A percentile compares a stretch with the other conserved stretches of the same genome.
Evolutionary conservation across 2,888 invertebrate genomes (phyloP).

Genomic region (Serrognathus titanus): DNA sequence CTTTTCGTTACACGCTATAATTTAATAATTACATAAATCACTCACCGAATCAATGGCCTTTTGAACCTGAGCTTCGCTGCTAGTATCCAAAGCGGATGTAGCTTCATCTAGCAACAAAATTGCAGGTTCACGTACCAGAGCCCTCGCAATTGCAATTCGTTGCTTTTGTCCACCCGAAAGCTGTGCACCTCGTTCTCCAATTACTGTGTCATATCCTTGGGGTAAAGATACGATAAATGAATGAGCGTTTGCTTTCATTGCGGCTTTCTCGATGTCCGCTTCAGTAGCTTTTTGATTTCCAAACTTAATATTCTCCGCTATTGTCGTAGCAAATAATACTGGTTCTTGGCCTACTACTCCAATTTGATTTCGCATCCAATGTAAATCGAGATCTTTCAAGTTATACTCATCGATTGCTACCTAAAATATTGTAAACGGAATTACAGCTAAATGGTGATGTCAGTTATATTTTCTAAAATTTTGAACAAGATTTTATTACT

Average conservation of each 20-base stretch:
- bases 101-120: conserved; percentile 83
- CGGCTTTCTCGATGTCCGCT: conserved; percentile 66
- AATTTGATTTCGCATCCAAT: conserved; percentile 75
- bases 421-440: conserved; percentile 38
- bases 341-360: conserved; percentile 92
- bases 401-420: conserved; percentile 65
- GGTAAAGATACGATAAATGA: conserved; percentile 71
- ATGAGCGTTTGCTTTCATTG: conserved; percentile 74
- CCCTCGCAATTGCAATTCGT: conserved; percentile 85
- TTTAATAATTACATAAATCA: neutral
- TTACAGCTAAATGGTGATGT: no score
- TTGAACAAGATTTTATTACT: no score
- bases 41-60: conserved; percentile 68
- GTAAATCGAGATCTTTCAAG: conserved; percentile 70
- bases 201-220: conserved; percentile 76
- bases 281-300: conserved; percentile 66
- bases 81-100: conserved; percentile 83
- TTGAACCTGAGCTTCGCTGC: conserved; percentile 84
- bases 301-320: conserved; percentile 78
- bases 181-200: conserved; percentile 81
- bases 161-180: conserved; percentile 89
- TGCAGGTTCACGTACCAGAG: conserved; percentile 75
- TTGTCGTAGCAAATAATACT: conserved; percentile 78
- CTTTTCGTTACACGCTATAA: neutral
- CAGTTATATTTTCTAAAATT: no score